Evolutionary conservation across 2,113 vertebrate species (phyloP), one percentile per base, ranked within the genome.

Genomic region (Rhinopomastus cyanomelas): DNA sequence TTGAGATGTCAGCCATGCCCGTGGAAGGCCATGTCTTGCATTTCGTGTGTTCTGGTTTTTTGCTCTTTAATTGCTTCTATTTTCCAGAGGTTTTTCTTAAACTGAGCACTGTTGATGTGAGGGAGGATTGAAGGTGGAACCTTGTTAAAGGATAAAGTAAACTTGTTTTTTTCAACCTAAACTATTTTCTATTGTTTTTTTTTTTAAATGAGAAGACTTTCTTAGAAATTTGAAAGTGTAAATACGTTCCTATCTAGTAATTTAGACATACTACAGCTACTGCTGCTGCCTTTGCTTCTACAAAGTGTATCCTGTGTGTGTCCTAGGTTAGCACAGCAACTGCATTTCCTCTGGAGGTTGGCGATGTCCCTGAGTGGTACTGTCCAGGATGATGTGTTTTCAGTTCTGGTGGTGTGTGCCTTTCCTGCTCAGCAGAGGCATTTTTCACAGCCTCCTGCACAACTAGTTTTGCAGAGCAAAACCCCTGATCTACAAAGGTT

Each of bases 241-340:
- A 64, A 6, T 16, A 60, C 25, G 7, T 76, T 80, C 3, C 3
- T 46, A 32, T 37, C 14, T 30, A 57, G 8, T 53, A 65, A 25
- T 36, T 89, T n/a, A 19, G 62, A 76, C 77, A 44, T 52, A 36
- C 12, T 84, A 3, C 22, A 60, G 13, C 34, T 52, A 19, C 18
- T 64, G 20, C 18, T 64, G 20, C 11, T 56, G 23, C 46, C 23
- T 68, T 82, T 73, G 36, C 14, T 53, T 87, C 49, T 61, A 8
- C 44, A 14, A 44, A 42, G 8, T 16, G 6, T 4, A 1, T n/a
- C 19, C 8, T 61, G 25, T 32, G 0, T 11, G 2, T 37, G 34
- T 52, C 29, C 48, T 25, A 25, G 13, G 8, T 39, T 30, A 52
- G n/a, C 26, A 59, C 42, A 34, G 25, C 18, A 18, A 56, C 12